Evolutionary conservation across 2,113 vertebrate genomes (phyloP).

Genomic region (Isurus oxyrinchus): DNA sequence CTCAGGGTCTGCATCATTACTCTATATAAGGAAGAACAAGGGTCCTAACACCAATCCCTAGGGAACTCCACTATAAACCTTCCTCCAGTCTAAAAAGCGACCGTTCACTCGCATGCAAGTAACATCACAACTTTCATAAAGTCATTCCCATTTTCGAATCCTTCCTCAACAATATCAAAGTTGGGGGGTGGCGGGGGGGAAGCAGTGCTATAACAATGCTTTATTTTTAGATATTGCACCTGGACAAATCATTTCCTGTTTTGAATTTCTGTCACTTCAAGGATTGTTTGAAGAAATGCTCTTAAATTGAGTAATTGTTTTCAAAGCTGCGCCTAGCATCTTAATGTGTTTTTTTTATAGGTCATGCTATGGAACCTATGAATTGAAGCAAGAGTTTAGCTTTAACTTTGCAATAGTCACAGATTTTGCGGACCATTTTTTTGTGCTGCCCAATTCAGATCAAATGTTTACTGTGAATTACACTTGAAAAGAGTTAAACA

Average conservation of each 20-base stretch:
- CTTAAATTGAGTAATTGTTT: not conserved
- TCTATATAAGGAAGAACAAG: not conserved
- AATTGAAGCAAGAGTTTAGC: not conserved
- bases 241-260: conserved; percentile 9
- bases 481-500: not conserved
- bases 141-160: not conserved
- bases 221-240: not conserved
- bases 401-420: not conserved
- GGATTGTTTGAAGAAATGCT: not conserved
- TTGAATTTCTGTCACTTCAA: not conserved
- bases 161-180: not conserved
- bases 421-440: not conserved
- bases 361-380: not conserved
- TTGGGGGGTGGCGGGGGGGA: no score
- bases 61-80: not conserved
- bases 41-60: not conserved
- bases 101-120: no score
- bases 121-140: not conserved
- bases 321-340: not conserved
- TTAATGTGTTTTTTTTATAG: not conserved
- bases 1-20: not conserved
- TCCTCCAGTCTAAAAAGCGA: not conserved
- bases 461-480: not conserved
- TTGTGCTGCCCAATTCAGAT: not conserved
- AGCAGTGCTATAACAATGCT: not conserved